These are phyloP conservation scores for Coilia nasus DNA, from an alignment of 2,797 vertebrate genomes.

Conservation along the genomic window DNA sequence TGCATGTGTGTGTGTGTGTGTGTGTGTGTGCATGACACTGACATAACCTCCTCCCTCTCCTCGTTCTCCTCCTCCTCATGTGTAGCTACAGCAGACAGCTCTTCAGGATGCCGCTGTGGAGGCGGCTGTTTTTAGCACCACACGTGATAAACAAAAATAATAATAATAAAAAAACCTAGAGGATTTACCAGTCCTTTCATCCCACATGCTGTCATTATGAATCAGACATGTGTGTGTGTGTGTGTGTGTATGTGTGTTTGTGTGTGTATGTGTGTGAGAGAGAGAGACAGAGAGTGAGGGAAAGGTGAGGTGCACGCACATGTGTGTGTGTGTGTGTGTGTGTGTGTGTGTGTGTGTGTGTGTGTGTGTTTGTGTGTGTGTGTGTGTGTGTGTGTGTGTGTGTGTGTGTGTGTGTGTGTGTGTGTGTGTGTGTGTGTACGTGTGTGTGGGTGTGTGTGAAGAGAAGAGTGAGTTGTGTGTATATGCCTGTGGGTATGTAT, in stretches of 20 bases:
- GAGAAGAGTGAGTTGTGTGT: constrained; percentile 19
- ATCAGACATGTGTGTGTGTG: not conserved
- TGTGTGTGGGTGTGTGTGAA: not conserved
- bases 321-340: not conserved
- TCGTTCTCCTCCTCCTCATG: no score
- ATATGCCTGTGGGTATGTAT: no score
- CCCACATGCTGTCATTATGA: not conserved
- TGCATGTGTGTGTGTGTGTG: no score
- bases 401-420: not conserved
- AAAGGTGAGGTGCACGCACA: not conserved
- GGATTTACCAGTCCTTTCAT: constrained; percentile 7
- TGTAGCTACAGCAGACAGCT: not conserved
- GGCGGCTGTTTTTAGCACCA: not conserved
- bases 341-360: no score
- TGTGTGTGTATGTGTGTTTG: not conserved
- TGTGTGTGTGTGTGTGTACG: not conserved
- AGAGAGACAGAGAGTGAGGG: not conserved
- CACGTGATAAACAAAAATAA: not conserved
- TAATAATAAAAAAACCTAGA: not conserved
- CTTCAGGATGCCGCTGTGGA: not conserved
- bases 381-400: no score
- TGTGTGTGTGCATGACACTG: not conserved
- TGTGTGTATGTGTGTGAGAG: not conserved
- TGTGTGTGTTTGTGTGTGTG: no score
- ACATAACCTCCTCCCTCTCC: not conserved